Base-by-base conservation (phyloP, 1,140 invertebrate species). In the Chrysoperla carnea region DNA sequence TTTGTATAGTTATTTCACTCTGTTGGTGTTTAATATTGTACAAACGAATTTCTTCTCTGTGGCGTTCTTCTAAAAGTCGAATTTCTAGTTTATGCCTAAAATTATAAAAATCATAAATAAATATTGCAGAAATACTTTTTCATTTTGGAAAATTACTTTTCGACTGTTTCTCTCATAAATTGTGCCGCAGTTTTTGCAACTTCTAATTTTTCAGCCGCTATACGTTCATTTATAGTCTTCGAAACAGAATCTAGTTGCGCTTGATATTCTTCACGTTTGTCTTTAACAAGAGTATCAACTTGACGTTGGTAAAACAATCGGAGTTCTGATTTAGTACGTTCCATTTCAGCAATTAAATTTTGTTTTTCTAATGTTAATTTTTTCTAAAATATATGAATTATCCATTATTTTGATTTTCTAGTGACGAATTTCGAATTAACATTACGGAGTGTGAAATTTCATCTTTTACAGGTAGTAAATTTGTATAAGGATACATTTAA, bases 201-300 rank as follows among this genome's bases (percentile, higher is more conserved):
- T 1, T 70, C 62, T 35, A 69, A 58, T 58, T 84, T 78, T 37
- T 72, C 72, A n/a, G 63, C 66, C 8, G 75, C 68, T 1, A 79
- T 62, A 52, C 81, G 77, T 1, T 59, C 58, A 44, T 78, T 70
- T 48, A 84, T 66, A 35, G 70, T 65, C 11, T 63, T 60, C 58
- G 82, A 75, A 6, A 73, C 74, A 14, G 66, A 55, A 46, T 85
- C 80, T 9, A 85, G 62, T 57, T 85, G 80, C 6, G 54, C 58
- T 55, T 85, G 81, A 54, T 85, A 85, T 57, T 87, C 81, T 49
- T 74, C 70, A 40, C 84, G 56, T 57, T 87, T 87, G 12, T 69
- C 68, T 44, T 75, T 66, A 4, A 87, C 81, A 3, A 83, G 76
- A 36, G 74, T 68, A 43, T 87, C 81, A 27, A 87, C 62, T 61